Conservation (phyloP, 2,113 vertebrate species). For the Vicugna pacos region DNA sequence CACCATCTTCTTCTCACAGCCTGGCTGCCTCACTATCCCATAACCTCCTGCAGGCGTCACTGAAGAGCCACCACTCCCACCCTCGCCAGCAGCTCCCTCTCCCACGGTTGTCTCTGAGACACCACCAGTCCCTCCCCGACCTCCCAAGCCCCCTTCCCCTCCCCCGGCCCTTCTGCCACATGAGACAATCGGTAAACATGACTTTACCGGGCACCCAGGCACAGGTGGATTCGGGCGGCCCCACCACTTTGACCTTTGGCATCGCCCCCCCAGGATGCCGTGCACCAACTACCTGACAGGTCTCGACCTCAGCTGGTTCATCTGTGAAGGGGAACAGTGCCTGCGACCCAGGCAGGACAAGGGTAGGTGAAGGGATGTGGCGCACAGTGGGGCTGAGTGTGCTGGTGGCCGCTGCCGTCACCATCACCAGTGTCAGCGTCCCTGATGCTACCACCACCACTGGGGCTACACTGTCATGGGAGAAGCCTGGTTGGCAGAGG, state of each 20-base stretch:
- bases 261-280: no score
- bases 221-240: no score
- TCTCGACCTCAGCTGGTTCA: background rate
- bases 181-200: background rate
- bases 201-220: no score
- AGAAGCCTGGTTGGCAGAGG: background rate
- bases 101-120: background rate
- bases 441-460: background rate
- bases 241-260: no score
- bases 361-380: accelerated
- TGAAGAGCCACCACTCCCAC: no score
- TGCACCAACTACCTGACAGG: background rate
- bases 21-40: background rate
- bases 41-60: background rate
- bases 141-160: no score
- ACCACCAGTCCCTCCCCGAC: background rate
- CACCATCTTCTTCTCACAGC: no score
- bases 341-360: accelerated
- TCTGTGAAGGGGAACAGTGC: background rate
- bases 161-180: background rate
- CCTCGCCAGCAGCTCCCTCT: background rate
- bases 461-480: accelerated
- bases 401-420: no score
- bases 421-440: background rate
- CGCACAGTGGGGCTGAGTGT: accelerated